Percentiles rank a stretch among this genome's conserved stretches.
These are phyloP conservation scores for Sebastes cheni DNA, from an alignment of 2,797 vertebrate genomes.

Conservation along the genomic window DNA sequence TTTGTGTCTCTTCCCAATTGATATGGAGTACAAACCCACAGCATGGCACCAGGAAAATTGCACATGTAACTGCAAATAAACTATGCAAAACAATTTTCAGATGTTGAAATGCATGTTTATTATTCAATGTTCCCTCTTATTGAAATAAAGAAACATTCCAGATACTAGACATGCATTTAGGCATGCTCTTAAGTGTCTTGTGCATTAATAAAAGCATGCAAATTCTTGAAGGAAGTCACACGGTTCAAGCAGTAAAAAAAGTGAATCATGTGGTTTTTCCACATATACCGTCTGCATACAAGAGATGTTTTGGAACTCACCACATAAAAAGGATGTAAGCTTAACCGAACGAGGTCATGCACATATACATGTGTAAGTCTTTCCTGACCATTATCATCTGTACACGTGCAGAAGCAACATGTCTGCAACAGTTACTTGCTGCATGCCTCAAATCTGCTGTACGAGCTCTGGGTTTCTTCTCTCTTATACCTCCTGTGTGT, in stretches of 20 bases:
- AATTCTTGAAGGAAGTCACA: not conserved
- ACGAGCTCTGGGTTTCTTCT: not conserved
- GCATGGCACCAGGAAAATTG: not conserved
- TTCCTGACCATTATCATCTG: constrained; percentile 4
- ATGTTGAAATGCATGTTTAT: not conserved
- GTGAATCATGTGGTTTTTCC: not conserved
- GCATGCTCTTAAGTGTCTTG: not conserved
- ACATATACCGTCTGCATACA: not conserved
- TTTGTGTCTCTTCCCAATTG: not conserved
- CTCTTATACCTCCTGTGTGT: constrained; percentile 29
- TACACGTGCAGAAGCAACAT: constrained; percentile 34
- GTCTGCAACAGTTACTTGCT: constrained; percentile 1
- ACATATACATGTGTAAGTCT: not conserved
- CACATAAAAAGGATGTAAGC: constrained; percentile 9
- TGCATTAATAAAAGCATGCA: not conserved
- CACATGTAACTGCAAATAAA: not conserved
- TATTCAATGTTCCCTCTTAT: not conserved
- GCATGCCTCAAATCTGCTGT: constrained; percentile 2
- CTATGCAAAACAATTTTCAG: not conserved
- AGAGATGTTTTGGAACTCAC: constrained; percentile 11
- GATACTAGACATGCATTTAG: not conserved
- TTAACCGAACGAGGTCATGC: constrained; percentile 12
- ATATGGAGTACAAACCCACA: not conserved
- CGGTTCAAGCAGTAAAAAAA: not conserved
- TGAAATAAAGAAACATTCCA: not conserved